These are phyloP conservation scores for Anorthoa munda DNA, from an alignment of 2,888 invertebrate species.

Conservation along the genomic window DNA sequence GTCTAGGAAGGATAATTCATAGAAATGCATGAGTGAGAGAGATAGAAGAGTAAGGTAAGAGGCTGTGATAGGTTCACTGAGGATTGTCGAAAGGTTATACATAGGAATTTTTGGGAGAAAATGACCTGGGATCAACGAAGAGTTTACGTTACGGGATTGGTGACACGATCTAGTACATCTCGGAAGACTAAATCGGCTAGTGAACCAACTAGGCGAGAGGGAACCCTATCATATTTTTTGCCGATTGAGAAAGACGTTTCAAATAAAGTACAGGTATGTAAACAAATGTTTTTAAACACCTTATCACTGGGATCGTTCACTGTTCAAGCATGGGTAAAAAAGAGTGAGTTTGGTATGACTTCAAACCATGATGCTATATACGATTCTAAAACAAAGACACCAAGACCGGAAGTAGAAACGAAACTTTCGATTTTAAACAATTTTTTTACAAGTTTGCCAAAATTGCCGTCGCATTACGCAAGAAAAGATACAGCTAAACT, in stretches of 20 bases:
- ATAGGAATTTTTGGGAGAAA: constrained; percentile 1
- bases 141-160: constrained; percentile 52
- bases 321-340: constrained; percentile 58
- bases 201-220: neutral
- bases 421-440: constrained; percentile 5
- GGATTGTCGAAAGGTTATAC: constrained; percentile 1
- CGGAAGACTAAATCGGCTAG: constrained; percentile 1
- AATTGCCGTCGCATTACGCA: constrained; percentile 9
- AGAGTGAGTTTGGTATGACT: constrained; percentile 38
- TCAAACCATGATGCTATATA: constrained; percentile 24
- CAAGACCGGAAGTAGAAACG: constrained; percentile 27
- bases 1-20: constrained; percentile 11
- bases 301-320: constrained; percentile 8
- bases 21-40: constrained; percentile 8
- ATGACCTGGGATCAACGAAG: constrained; percentile 50
- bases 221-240: constrained; percentile 1
- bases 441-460: constrained; percentile 4
- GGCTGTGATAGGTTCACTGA: constrained; percentile 32
- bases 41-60: constrained; percentile 44
- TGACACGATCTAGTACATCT: constrained; percentile 4
- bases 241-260: neutral
- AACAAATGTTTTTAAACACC: constrained; percentile 5
- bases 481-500: constrained; percentile 9
- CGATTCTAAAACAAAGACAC: constrained; percentile 19
- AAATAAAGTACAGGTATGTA: constrained; percentile 2